Conservation (phyloP, 2,113 vertebrate genomes). For the Caranx ignobilis region DNA sequence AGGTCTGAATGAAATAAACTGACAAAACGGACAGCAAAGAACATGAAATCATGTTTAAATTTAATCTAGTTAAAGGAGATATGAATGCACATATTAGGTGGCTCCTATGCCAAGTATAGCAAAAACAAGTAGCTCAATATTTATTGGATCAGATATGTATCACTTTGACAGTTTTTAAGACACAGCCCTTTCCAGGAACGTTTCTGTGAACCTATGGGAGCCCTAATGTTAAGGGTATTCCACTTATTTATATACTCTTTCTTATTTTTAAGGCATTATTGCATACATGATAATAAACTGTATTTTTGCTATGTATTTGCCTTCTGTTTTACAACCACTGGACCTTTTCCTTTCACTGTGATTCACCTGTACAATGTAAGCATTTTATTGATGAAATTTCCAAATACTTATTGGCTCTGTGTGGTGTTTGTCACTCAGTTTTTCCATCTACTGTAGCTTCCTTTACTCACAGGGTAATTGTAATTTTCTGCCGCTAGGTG, state of each 20-base stretch:
- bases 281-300: background rate
- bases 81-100: background rate
- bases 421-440: background rate
- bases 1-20: too few relatives aligned
- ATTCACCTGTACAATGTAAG: background rate
- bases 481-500: slow-evolving; percentile 26
- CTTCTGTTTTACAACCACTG: background rate
- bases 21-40: too few relatives aligned
- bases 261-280: background rate
- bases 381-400: background rate
- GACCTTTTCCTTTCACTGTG: background rate
- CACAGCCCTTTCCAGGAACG: background rate
- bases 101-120: background rate
- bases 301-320: background rate
- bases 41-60: too few relatives aligned
- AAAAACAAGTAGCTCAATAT: background rate
- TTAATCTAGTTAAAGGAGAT: background rate
- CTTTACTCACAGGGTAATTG: too few relatives aligned
- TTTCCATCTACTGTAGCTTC: background rate
- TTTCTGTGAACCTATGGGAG: background rate
- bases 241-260: background rate
- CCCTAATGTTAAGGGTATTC: background rate
- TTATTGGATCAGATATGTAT: background rate
- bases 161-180: background rate
- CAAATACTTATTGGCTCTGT: background rate